Evolutionary conservation across 1,140 invertebrate species (phyloP), one percentile per base, ranked within the genome.

Genomic region (Zaprionus gabonicus): DNA sequence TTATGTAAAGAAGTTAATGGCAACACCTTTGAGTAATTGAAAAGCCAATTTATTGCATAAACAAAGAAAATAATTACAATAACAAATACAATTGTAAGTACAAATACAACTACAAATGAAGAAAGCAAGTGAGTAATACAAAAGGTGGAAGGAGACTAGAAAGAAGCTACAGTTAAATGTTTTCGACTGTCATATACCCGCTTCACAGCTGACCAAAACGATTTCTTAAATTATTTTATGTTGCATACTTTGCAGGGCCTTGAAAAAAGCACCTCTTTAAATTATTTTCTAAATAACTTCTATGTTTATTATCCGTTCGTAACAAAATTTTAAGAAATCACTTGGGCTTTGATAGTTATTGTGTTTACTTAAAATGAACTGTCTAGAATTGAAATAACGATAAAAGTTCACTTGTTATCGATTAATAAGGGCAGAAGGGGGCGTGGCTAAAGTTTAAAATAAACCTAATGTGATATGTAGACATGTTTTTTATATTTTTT

Each of bases 21-120:
- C 57, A 57, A 86, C 82, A 86, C 82, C 82, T 85, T 63, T 25
- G 13, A 56, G 67, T 83, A 86, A 82, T 87, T 82, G 77, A 84
- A 84, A 76, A 57, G 55, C 65, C 71, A 88, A 78, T 79, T 84
- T 73, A 81, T 81, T 65, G 81, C 80, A 73, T 74, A 34, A 10
- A 34, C 31, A 10, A 34, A 9, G 5, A n/a, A n/a, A n/a, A 78
- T 69, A 56, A 67, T 78, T 9, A 31, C 70, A 88, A 80, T 80
- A 87, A 75, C 38, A 68, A 67, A 72, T 70, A 64, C 67, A 73
- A 63, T 58, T 36, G 13, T 28, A 68, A 66, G 60, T 46, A 60
- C 27, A 10, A 44, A 65, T 31, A 17, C 53, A 68, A 66, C 56
- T 46, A 60, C 34, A 10, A 44, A 62, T 41, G 15, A 68, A 69